Percentiles rank a stretch among this genome's conserved stretches.
Conservation (phyloP, 2,797 vertebrate species). For the Scolopax bukidnonensis region DNA sequence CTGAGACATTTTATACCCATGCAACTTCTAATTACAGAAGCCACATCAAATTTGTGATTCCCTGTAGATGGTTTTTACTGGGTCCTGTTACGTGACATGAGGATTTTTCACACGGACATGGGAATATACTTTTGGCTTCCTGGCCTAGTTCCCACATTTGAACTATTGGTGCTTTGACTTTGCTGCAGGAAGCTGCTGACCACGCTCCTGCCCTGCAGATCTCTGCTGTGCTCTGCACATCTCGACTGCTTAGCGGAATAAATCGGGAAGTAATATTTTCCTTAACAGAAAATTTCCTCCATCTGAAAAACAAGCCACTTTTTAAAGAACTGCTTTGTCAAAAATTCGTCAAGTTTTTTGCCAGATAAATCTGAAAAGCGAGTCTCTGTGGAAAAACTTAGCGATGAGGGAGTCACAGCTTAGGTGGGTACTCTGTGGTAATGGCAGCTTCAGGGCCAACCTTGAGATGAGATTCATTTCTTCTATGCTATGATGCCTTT, state of each 20-base stretch:
- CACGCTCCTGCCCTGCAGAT: background rate
- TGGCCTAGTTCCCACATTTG: background rate
- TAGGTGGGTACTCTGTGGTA: background rate
- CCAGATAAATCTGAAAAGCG: background rate
- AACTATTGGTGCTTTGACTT: background rate
- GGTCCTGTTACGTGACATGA: background rate
- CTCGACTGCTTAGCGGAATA: background rate
- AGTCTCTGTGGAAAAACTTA: background rate
- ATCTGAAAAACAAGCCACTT: background rate
- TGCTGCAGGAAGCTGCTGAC: constrained; percentile 17
- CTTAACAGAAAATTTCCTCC: background rate
- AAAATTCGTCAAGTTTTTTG: background rate
- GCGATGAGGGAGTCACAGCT: background rate
- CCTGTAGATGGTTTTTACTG: background rate
- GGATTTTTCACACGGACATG: background rate
- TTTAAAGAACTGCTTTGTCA: background rate
- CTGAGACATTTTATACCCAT: constrained; percentile 3
- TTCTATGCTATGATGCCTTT: background rate
- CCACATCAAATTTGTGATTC: background rate
- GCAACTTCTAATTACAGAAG: constrained; percentile 2
- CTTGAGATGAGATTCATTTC: background rate
- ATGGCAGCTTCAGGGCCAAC: background rate
- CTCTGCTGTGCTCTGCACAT: background rate
- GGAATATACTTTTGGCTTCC: background rate
- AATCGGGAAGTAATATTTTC: background rate